Percentiles rank a stretch among this genome's conserved stretches.
phyloP scores from a whole-genome alignment of 2,888 invertebrate genomes.

The Callimorpha dominula region DNA sequence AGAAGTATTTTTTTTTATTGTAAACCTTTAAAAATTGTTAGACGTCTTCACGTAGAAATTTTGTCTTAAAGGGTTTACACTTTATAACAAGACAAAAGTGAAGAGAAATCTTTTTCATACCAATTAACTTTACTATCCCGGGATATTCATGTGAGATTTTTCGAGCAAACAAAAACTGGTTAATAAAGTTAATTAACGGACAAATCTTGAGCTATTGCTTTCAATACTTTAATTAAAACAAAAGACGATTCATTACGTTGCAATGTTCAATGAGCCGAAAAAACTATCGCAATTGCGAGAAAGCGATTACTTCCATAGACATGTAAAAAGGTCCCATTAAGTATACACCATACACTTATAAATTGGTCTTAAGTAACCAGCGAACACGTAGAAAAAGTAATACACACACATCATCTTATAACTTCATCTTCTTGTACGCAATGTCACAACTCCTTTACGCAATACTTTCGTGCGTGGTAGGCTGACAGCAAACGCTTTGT shows the following conservation, averaged over 20 bases:
- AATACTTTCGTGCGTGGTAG: constrained; percentile 21
- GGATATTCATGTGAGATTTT: background rate
- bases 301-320: too few species aligned
- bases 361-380: constrained; percentile 25
- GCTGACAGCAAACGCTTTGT: background rate
- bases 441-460: constrained; percentile 34
- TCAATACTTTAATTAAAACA: too few species aligned
- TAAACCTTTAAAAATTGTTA: too few species aligned
- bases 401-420: constrained; percentile 32
- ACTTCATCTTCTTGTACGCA: constrained; percentile 24
- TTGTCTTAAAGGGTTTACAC: background rate
- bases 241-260: too few species aligned
- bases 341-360: constrained; percentile 11
- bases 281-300: too few species aligned
- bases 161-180: background rate
- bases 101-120: background rate
- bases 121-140: background rate
- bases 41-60: background rate
- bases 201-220: too few species aligned
- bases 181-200: too few species aligned
- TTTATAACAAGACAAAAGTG: background rate
- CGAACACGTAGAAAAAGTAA: constrained; percentile 33
- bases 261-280: too few species aligned
- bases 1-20: too few species aligned
- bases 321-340: too few species aligned